Evolutionary conservation across 2,113 vertebrate species (phyloP), one percentile per base, ranked within the genome.

Genomic region (Macrotus californicus): DNA sequence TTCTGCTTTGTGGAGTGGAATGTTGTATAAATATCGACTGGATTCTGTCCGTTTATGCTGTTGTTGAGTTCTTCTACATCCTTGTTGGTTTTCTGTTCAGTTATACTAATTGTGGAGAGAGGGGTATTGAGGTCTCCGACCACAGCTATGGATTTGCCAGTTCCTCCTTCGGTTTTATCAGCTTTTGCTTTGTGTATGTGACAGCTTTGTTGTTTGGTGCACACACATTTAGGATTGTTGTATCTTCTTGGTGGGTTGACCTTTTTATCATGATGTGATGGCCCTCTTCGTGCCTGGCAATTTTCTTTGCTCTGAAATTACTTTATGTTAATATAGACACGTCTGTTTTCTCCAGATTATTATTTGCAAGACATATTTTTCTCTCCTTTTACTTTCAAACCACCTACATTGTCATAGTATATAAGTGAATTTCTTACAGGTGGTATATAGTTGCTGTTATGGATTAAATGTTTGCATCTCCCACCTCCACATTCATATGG

Each of bases 241-340:
- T 64, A 22, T 79, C 31, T 75, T 96, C 31, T 36, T 95, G 46
- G 50, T 66, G 31, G 7, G 36, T 15, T 79, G 52, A 80, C 41
- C 15, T 7, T 79, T 85, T 41, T 16, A 84, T 73, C 36, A 64
- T 56, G 36, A 39, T 46, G 6, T 39, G 43, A 52, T 39, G 10
- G 31, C 54, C 9, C 21, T 34, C 75, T 94, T 52, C 52, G 12
- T 76, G 34, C 46, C 41, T 85, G 66, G 14, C 61, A 64, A 86
- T 83, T 90, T 87, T 82, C 22, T 83, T 95, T 70, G 24, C 93
- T 59, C 52, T 79, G 39, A 94, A 89, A 41, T 89, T 50, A 73
- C 14, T 72, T 92, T 50, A 77, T 39, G 70, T 52, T 46, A 76
- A 66, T 72, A 89, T 7, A 69, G 21, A 82, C 2, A 70, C 22